Conservation (phyloP, 92 coral and sea anemone genomes). For the Siderastrea radians region DNA sequence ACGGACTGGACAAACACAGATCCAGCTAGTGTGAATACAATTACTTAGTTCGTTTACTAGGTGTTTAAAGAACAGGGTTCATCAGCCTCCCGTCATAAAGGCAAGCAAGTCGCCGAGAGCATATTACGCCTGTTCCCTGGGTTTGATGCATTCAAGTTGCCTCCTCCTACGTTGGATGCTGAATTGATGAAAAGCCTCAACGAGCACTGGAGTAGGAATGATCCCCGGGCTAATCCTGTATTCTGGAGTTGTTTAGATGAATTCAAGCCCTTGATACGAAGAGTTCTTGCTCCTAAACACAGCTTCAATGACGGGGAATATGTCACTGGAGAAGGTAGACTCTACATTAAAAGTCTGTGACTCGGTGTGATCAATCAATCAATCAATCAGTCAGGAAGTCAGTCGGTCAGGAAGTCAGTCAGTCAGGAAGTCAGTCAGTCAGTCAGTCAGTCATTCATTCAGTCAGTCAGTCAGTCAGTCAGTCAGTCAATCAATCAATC, state of each 20-base stretch:
- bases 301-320: slow-evolving; percentile 10
- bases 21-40: too few relatives aligned
- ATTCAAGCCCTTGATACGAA: slow-evolving; percentile 4
- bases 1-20: background rate
- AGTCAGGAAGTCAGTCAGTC: too few relatives aligned
- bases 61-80: background rate
- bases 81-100: background rate
- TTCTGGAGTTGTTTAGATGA: background rate
- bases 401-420: too few relatives aligned
- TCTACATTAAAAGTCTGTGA: background rate
- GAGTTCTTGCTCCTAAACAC: slow-evolving; percentile 3
- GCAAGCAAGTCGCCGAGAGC: slow-evolving; percentile 17
- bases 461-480: too few relatives aligned
- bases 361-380: too few relatives aligned
- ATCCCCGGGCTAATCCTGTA: background rate
- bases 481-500: too few relatives aligned
- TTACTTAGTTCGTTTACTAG: background rate
- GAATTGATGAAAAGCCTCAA: background rate
- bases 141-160: slow-evolving; percentile 10
- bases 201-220: background rate
- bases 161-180: background rate
- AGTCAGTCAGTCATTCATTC: too few relatives aligned
- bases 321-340: slow-evolving; percentile 31
- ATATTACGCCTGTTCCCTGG: slow-evolving; percentile 33
- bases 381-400: too few relatives aligned